A percentile compares a stretch with the other conserved stretches of the same genome.
Conservation (phyloP, 2,797 vertebrate species). For the Emys orbicularis region DNA sequence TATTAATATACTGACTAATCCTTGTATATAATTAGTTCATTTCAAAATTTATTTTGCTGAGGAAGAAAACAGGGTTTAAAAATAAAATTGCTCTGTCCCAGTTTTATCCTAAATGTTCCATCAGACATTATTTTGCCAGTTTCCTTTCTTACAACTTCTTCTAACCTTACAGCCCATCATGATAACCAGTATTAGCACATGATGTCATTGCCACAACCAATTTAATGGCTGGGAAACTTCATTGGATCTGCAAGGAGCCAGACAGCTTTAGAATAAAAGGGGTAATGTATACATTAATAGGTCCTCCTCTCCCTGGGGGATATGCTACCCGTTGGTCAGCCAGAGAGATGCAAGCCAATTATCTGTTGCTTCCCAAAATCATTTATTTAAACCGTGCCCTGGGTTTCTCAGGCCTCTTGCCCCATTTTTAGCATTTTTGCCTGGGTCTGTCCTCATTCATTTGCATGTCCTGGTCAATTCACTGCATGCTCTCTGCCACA, state of each 20-base stretch:
- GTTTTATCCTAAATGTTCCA: not conserved
- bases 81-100: rapidly evolving
- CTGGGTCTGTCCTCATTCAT: not conserved
- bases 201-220: not conserved
- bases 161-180: not conserved
- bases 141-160: not conserved
- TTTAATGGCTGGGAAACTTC: not conserved
- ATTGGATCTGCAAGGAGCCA: not conserved
- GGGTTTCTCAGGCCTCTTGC: not conserved
- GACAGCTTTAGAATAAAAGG: not conserved
- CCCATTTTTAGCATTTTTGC: not conserved
- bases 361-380: not conserved
- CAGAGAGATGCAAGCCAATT: not conserved
- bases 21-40: not conserved
- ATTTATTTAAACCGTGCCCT: not conserved
- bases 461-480: not conserved
- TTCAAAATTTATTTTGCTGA: not conserved
- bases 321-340: not conserved
- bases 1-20: not conserved
- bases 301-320: not conserved
- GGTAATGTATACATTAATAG: not conserved
- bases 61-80: not conserved
- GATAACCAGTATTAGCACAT: not conserved
- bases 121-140: not conserved
- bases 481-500: conserved; percentile 29